Percentiles rank a stretch among this genome's conserved stretches.
These are phyloP conservation scores for Heteromyza rotundicornis DNA, from an alignment of 2,888 invertebrate species.

Conservation along the genomic window DNA sequence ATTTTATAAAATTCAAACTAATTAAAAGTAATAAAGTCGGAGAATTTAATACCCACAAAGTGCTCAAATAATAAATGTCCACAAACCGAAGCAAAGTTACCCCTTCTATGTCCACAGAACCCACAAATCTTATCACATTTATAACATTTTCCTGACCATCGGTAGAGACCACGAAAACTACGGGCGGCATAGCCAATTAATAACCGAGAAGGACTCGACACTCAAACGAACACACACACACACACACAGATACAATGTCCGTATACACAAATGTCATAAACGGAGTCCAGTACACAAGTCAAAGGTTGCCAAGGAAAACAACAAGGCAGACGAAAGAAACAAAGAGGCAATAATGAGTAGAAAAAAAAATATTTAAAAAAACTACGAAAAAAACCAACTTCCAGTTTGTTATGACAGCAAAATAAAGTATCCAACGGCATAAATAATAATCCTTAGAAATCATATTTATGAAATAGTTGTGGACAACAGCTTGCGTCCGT, in stretches of 20 bases:
- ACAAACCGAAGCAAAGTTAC: neutral
- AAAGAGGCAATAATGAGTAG: neutral
- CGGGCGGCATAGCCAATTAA: neutral
- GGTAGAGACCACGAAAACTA: neutral
- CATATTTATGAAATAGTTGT: neutral
- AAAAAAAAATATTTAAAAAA: neutral
- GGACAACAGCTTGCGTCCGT: neutral
- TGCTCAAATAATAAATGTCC: neutral
- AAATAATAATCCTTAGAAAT: neutral
- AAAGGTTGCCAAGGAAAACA: neutral
- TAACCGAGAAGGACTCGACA: neutral
- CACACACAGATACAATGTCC: slow-evolving; percentile 7
- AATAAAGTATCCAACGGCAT: neutral
- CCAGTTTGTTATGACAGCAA: neutral
- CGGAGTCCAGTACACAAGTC: neutral
- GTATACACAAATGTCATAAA: slow-evolving; percentile 1
- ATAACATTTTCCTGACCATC: slow-evolving; percentile 2
- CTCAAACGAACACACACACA: slow-evolving; percentile 3
- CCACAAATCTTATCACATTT: neutral
- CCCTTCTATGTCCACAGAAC: no score
- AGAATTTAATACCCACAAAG: neutral
- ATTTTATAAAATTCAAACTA: neutral
- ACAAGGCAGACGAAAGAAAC: neutral
- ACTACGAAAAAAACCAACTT: no score
- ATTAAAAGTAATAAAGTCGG: neutral